A percentile compares a stretch with the other conserved stretches of the same genome.
These are phyloP conservation scores for Trichosurus vulpecula DNA, from an alignment of 2,797 vertebrate genomes.

Conservation along the genomic window DNA sequence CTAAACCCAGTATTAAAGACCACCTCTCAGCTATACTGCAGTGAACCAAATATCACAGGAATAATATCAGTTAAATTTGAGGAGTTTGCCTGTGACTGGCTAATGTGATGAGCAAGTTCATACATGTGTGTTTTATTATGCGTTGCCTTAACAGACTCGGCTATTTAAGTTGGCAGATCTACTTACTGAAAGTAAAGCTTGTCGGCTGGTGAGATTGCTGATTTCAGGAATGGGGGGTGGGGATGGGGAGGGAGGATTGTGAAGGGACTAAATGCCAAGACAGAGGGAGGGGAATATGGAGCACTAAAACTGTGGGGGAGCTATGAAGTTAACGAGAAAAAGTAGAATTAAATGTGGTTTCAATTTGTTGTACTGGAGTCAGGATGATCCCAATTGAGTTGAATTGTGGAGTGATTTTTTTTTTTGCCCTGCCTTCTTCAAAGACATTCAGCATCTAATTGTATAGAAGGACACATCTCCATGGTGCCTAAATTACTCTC, in stretches of 20 bases:
- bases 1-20: not conserved
- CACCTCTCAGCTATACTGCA: not conserved
- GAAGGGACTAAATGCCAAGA: slow-evolving; percentile 62
- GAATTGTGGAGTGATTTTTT: slow-evolving; percentile 47
- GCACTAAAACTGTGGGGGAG: slow-evolving; percentile 75
- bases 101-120: slow-evolving; percentile 83
- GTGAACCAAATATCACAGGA: slow-evolving; percentile 64
- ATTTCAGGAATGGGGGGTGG: slow-evolving; percentile 65
- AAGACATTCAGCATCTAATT: slow-evolving; percentile 65
- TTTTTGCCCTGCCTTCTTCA: not conserved
- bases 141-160: slow-evolving; percentile 87
- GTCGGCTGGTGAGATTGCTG: slow-evolving; percentile 89
- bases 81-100: slow-evolving; percentile 76
- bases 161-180: slow-evolving; percentile 91
- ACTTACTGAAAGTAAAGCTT: slow-evolving; percentile 87
- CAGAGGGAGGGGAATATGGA: slow-evolving; percentile 56
- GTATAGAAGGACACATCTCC: slow-evolving; percentile 41
- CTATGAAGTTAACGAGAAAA: slow-evolving; percentile 77
- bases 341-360: slow-evolving; percentile 78
- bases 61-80: slow-evolving; percentile 73
- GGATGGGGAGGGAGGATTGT: too few species aligned
- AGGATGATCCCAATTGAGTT: slow-evolving; percentile 72
- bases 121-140: slow-evolving; percentile 91
- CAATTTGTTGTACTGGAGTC: slow-evolving; percentile 80
- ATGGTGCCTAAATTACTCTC: not conserved